Evolutionary conservation across 37 sponge, comb jelly and placozoan species (phyloP), one percentile per base, ranked within the genome.

Genomic region (Agelas oroides): DNA sequence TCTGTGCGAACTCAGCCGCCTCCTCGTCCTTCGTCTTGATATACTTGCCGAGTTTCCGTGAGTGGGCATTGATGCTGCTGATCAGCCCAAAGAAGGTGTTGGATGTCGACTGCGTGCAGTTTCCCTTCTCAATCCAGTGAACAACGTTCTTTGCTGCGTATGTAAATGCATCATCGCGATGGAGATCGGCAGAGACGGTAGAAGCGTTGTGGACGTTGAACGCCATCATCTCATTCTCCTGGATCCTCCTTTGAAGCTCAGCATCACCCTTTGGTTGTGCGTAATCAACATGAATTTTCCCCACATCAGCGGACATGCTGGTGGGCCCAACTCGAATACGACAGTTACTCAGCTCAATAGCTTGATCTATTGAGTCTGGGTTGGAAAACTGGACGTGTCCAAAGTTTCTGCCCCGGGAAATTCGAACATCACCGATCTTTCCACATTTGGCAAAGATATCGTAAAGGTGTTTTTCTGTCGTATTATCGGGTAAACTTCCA

Each of bases 361-460:
- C 90, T 53, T 58, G 83, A 20, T 79, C 87, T 23, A 89, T 84
- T 8, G 81, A 73, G 23, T 56, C 41, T 19, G 66, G 76, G 19
- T 63, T 28, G 12, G n/a, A 33, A 59, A 94, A 94, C 67, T 90
- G 83, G 0, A 94, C 75, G 69, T 94, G 94, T 14, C 84, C 84
- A 65, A 87, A 94, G 40, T 72, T 77, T 46, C 75, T 71, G 18
- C 66, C 77, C 17, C 53, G 19, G 37, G 87, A 71, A 58, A 94
- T 32, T 25, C 91, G 87, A 28, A 94, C 73, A 36, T 84, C 87
- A 5, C 21, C 37, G 11, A 94, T 83, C 24, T 57, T 65, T 35
- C 94, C 94, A 62, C 87, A 94, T 28, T 76, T 65, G 30, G 61
- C 33, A 71, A 94, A 94, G 34, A 86, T 25, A 54, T 94, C 94